Evolutionary conservation across 2,113 vertebrate species (phyloP).

Genomic region (Chamaetylas fuelleborni): DNA sequence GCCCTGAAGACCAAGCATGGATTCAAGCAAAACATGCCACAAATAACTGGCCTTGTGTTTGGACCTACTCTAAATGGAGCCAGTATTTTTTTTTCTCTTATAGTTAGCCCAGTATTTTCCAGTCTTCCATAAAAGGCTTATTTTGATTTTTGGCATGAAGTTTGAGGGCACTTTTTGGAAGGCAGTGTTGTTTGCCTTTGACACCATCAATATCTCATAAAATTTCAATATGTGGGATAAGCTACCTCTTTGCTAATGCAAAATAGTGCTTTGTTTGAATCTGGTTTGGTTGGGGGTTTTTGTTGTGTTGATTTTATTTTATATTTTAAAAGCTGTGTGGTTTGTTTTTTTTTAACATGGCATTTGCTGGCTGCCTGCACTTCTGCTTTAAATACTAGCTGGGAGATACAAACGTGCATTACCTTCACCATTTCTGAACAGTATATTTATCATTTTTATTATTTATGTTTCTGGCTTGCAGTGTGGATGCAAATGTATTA

Average conservation of each 20-base stretch:
- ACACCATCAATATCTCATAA: background rate
- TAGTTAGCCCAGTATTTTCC: background rate
- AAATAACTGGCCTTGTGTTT: background rate
- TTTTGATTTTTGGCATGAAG: background rate
- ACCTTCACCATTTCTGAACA: background rate
- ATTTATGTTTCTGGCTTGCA: conserved; percentile 59
- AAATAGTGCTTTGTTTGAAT: background rate
- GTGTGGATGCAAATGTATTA: conserved; percentile 56
- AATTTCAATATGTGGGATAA: background rate
- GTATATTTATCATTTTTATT: conserved; percentile 49
- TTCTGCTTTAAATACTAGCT: background rate
- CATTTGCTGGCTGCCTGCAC: background rate
- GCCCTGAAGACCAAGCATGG: background rate
- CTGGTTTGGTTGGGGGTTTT: background rate
- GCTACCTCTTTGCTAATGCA: background rate
- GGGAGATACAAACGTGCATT: background rate
- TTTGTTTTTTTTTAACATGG: background rate
- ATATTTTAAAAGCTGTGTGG: background rate
- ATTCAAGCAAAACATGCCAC: background rate
- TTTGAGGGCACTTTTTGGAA: background rate
- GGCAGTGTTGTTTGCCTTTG: background rate
- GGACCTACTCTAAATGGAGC: background rate
- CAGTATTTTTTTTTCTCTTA: background rate
- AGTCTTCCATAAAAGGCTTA: background rate
- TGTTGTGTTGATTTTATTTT: background rate